phyloP scores from a whole-genome alignment of 1,140 invertebrate species.

The Whitmania pigra region DNA sequence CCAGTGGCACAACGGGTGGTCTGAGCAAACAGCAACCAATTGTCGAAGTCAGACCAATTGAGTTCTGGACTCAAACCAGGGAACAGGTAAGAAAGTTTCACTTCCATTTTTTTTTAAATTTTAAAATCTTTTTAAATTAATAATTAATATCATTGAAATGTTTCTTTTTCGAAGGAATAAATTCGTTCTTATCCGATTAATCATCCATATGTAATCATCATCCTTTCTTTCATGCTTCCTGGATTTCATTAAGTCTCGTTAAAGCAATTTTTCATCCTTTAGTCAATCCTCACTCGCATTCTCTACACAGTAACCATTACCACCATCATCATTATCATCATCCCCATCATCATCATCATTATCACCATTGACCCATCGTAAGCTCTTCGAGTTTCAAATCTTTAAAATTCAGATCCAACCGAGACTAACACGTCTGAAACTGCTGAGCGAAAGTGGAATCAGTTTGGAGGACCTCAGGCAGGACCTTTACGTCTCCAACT shows the following conservation, averaged over 20 bases:
- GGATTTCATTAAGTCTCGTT: too few relatives aligned
- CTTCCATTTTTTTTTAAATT: too few relatives aligned
- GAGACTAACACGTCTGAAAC: conserved; percentile 20
- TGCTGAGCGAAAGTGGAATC: conserved; percentile 38
- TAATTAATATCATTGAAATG: too few relatives aligned
- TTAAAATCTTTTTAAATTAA: too few relatives aligned
- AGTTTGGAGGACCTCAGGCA: conserved; percentile 38
- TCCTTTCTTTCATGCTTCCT: too few relatives aligned
- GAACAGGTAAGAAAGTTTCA: conserved; percentile 34
- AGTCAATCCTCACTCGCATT: too few relatives aligned
- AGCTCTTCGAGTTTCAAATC: background rate
- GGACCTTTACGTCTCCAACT: conserved; percentile 35
- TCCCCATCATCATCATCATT: conserved; percentile 25
- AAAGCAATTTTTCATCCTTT: too few relatives aligned
- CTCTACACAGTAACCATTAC: too few relatives aligned
- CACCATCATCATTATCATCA: conserved; percentile 23
- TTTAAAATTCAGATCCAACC: conserved; percentile 6
- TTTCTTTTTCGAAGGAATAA: too few relatives aligned
- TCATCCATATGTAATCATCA: too few relatives aligned
- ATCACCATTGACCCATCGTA: conserved; percentile 13
- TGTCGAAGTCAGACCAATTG: conserved; percentile 44
- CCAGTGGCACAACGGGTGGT: background rate
- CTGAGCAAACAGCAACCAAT: conserved; percentile 26
- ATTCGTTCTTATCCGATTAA: too few relatives aligned
- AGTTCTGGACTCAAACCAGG: conserved; percentile 43